Percentiles rank a stretch among this genome's conserved stretches.
These are phyloP conservation scores for Sebastes steindachneri DNA, from an alignment of 2,797 vertebrate species.

Conservation along the genomic window DNA sequence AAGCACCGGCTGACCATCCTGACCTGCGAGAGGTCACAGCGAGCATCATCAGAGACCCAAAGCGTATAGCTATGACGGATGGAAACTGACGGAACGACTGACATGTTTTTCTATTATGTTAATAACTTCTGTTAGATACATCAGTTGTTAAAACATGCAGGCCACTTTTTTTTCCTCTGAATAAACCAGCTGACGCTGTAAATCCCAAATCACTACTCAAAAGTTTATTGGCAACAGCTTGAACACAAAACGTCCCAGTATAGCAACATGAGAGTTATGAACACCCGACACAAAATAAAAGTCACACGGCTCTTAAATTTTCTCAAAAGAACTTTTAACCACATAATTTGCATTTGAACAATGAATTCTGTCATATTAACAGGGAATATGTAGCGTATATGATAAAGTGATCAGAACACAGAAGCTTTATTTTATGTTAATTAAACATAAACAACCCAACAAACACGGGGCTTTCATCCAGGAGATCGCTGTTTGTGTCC, in stretches of 20 bases:
- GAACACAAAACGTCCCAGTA: not conserved
- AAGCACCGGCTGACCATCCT: not conserved
- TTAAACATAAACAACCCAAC: not conserved
- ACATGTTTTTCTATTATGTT: not conserved
- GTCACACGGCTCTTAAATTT: not conserved
- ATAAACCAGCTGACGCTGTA: not conserved
- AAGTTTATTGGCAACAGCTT: not conserved
- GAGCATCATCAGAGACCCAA: not conserved
- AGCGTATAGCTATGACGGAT: not conserved
- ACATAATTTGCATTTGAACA: not conserved
- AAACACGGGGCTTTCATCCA: no score
- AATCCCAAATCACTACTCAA: not conserved
- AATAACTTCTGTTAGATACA: not conserved
- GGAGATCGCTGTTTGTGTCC: no score
- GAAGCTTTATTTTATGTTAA: not conserved
- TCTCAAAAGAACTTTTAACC: not conserved
- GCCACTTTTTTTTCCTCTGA: not conserved
- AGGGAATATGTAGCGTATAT: not conserved
- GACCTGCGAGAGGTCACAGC: slow-evolving; percentile 18
- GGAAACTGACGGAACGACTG: not conserved
- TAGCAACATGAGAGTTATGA: not conserved
- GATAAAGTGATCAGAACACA: not conserved
- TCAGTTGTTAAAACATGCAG: not conserved
- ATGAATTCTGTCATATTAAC: accelerated
- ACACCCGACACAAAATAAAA: not conserved